Evolutionary conservation across 2,113 vertebrate genomes (phyloP), one percentile per base, ranked within the genome.

Genomic region (Labrus mixtus): DNA sequence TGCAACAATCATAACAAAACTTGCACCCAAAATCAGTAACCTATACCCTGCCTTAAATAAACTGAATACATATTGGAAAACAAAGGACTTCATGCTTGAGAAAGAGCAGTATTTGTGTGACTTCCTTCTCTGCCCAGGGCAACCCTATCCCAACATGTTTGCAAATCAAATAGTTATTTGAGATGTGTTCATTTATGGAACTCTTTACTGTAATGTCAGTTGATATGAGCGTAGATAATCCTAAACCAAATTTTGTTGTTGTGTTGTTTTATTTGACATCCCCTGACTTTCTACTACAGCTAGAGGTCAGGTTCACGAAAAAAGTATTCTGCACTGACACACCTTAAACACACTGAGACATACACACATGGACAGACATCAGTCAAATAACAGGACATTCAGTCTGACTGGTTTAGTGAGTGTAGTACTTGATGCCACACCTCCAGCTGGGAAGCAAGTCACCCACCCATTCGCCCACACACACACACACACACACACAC

Each of bases 331-430:
- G 46, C 65, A 48, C 51, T 53, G 16, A 68, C 39, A 67, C 62
- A 65, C 36, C 53, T 64, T 16, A 15, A 16, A 20, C 7, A 53
- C 23, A 22, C 46, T n/a, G n/a, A 48, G 10, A 78, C 8, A 68
- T 57, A 45, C 29, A 45, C 33, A 54, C 7, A 51, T n/a, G 54
- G 1, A 50, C 37, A 23, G 37, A 59, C 33, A 76, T 20, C 15
- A 46, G 50, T 74, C 8, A 33, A 17, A 64, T 4, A 43, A 10
- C 6, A 80, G 56, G 63, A 78, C 17, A 55, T 73, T 68, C 3
- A 51, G 86, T 83, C 29, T 16, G 60, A 83, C 88, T 57, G 62
- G 84, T 76, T 80, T 4, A 79, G 62, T 79, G 73, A 63, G 85
- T 81, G 48, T n/a, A 29, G 22, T 46, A 43, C 23, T 56, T 29